Conservation (phyloP, 2,113 vertebrate species). For the Noturus placidus region DNA sequence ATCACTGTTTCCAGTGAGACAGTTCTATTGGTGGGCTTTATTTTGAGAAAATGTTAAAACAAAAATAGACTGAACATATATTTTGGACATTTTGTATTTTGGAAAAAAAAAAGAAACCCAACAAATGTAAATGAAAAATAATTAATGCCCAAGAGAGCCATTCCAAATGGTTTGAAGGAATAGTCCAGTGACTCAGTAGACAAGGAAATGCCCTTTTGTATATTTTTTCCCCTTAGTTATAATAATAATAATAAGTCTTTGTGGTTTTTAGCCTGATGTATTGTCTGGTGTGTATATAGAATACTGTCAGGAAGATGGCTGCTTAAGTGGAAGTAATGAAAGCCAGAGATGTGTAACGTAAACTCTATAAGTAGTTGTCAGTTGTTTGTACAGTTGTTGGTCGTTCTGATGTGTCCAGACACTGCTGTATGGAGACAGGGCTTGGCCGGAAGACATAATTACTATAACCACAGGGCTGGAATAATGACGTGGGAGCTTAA, state of each 20-base stretch:
- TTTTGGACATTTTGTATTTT: background rate
- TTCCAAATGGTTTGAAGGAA: background rate
- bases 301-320: background rate
- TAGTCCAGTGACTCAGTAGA: background rate
- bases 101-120: background rate
- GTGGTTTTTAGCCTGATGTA: slow-evolving; percentile 21
- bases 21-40: background rate
- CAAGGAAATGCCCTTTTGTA: background rate
- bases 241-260: slow-evolving; percentile 10
- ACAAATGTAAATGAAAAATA: background rate
- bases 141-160: background rate
- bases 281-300: background rate
- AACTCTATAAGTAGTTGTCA: background rate
- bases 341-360: background rate
- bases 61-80: background rate
- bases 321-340: background rate
- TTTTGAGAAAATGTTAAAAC: background rate
- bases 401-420: slow-evolving; percentile 13
- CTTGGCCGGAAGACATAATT: slow-evolving; percentile 15
- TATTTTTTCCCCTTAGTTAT: background rate
- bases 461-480: slow-evolving; percentile 35
- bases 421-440: slow-evolving; percentile 10
- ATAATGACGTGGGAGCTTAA: slow-evolving; percentile 22
- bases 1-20: background rate
- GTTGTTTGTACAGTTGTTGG: slow-evolving; percentile 35